Evolutionary conservation across 2,888 invertebrate genomes (phyloP), one percentile per base, ranked within the genome.

Genomic region (Aphidoletes aphidimyza): DNA sequence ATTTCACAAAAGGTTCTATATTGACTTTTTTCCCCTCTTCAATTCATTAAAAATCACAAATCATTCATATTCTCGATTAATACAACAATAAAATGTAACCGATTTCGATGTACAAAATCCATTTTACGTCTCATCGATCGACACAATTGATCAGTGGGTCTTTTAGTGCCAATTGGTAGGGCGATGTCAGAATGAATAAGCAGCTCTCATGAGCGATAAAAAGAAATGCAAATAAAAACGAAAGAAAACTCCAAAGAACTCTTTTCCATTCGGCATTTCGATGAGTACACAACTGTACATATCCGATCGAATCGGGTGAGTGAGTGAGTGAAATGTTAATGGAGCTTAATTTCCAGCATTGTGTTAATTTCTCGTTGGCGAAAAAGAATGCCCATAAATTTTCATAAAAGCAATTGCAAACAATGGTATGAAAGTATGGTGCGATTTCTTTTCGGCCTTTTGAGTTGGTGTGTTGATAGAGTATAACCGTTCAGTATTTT

Each of bases 401-500:
- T 69, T 69, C 69, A 30, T 69, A 69, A 69, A 69, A 69, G 69
- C 34, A 69, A 69, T 69, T 69, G 69, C 69, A 69, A 69, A 69
- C 69, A 69, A 69, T 69, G 69, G 69, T 69, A 69, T n/a, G n/a
- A 69, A 69, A 69, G 69, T 69, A 69, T 30, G 30, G 34, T 69
- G 69, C 54, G 54, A 54, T 54, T 54, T 54, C 54, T 54, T 54
- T 54, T 54, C 54, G 54, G 5, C 22, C 6, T 54, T 1, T 34
- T 34, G 34, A 54, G 69, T 69, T 11, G 14, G 30, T 69, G 69
- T 30, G 34, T 14, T 5, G 39, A n/a, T n/a, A n/a, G n/a, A n/a
- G n/a, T n/a, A n/a, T n/a, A n/a, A n/a, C n/a, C n/a, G n/a, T n/a
- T n/a, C n/a, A 5, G 39, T 39, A 39, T 11, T 8, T 39, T 39